Percentiles rank a stretch among this genome's conserved stretches.
These are phyloP conservation scores for Sarcophaga subvicina DNA, from an alignment of 2,888 invertebrate genomes.

Conservation along the genomic window DNA sequence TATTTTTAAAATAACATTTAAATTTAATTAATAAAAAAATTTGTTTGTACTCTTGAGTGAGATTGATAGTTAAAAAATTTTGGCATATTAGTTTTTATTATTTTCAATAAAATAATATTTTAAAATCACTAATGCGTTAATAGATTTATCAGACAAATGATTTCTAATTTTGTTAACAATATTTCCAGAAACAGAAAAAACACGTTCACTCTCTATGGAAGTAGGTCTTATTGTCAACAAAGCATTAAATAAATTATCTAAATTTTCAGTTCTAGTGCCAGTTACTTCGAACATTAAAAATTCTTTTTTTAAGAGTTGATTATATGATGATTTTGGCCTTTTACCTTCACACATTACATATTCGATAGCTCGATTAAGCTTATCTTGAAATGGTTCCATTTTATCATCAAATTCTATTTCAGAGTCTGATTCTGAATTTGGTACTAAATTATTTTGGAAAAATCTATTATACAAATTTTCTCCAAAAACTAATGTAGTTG, in stretches of 20 bases:
- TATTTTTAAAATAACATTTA: too few species aligned
- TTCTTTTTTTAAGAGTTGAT: slow-evolving; percentile 19
- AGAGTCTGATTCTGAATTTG: not conserved
- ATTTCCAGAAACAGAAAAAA: slow-evolving; percentile 12
- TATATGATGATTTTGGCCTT: not conserved
- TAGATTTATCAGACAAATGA: not conserved
- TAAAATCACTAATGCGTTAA: slow-evolving; percentile 19
- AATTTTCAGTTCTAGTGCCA: slow-evolving; percentile 15
- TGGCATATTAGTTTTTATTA: too few species aligned
- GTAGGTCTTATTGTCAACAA: slow-evolving; percentile 30
- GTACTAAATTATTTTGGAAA: too few species aligned
- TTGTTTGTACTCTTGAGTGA: too few species aligned
- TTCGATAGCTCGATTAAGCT: not conserved
- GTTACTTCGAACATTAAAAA: slow-evolving; percentile 20
- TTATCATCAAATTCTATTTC: not conserved
- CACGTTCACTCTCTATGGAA: slow-evolving; percentile 24
- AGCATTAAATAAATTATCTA: slow-evolving; percentile 32
- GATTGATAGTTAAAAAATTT: too few species aligned
- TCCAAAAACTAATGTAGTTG: not conserved
- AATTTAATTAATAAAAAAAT: too few species aligned
- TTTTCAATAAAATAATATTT: not conserved
- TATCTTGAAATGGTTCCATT: not conserved
- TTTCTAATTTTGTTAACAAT: slow-evolving; percentile 26
- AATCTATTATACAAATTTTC: not conserved
- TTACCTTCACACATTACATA: not conserved